A percentile compares a stretch with the other conserved stretches of the same genome.
Evolutionary conservation across 2,888 invertebrate genomes (phyloP).

Genomic region (Cantharis lateralis): DNA sequence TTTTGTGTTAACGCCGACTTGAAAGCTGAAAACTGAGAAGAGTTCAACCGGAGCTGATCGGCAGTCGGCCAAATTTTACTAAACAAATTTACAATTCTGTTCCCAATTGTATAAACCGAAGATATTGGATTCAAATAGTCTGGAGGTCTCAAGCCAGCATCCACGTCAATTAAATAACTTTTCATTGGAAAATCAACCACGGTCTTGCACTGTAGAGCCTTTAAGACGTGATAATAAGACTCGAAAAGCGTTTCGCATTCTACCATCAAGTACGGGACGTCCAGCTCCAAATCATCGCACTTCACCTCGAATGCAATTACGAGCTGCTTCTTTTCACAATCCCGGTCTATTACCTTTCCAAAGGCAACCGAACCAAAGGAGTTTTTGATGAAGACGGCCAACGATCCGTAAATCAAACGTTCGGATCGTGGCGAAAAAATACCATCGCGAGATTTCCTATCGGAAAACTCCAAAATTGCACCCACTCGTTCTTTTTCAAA

Average conservation of each 20-base stretch:
- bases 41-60: conserved; percentile 62
- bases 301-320: background rate
- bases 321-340: conserved; percentile 58
- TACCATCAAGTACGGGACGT: conserved; percentile 64
- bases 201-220: conserved; percentile 65
- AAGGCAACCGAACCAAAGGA: conserved; percentile 71
- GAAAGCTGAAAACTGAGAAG: conserved; percentile 70
- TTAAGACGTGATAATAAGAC: conserved; percentile 75
- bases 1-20: conserved; percentile 70
- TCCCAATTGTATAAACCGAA: conserved; percentile 24
- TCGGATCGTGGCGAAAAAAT: conserved; percentile 49
- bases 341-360: conserved; percentile 68
- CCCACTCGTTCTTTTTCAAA: background rate
- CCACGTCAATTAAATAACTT: conserved; percentile 67
- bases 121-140: conserved; percentile 45
- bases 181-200: conserved; percentile 67
- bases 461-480: background rate
- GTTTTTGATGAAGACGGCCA: conserved; percentile 75
- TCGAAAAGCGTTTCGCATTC: conserved; percentile 82
- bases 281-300: conserved; percentile 37
- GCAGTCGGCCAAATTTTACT: conserved; percentile 57
- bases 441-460: background rate
- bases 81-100: background rate
- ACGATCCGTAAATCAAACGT: conserved; percentile 71
- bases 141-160: conserved; percentile 49